Conservation (phyloP, 2,888 invertebrate species). For the Orchestes rusci region DNA sequence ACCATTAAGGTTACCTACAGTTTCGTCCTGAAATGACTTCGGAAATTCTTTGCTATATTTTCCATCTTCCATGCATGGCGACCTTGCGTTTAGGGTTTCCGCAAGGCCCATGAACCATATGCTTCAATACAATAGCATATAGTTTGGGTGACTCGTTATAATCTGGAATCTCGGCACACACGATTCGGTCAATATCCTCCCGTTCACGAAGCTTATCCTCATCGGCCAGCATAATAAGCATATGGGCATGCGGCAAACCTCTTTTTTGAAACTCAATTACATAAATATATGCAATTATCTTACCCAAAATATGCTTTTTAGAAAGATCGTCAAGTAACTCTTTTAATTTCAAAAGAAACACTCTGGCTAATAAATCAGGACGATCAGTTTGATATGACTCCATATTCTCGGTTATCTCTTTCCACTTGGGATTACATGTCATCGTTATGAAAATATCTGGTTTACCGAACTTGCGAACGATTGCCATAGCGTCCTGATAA, state of each 20-base stretch:
- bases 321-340: no score
- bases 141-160: background rate
- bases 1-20: background rate
- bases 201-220: background rate
- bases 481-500: background rate
- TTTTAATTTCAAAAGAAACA: no score
- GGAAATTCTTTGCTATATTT: no score
- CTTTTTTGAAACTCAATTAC: background rate
- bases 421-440: no score
- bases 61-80: no score
- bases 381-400: no score
- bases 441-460: background rate
- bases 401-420: no score
- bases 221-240: background rate
- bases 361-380: no score
- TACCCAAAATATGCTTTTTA: background rate
- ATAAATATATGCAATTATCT: background rate
- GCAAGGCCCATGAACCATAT: background rate
- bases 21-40: no score
- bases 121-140: background rate
- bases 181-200: background rate
- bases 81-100: no score
- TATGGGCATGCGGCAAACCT: no score
- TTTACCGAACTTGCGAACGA: background rate
- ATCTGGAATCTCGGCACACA: background rate